Percentiles rank a stretch among this genome's conserved stretches.
These are phyloP conservation scores for Xanthia togata DNA, from an alignment of 2,888 invertebrate genomes.

Conservation along the genomic window DNA sequence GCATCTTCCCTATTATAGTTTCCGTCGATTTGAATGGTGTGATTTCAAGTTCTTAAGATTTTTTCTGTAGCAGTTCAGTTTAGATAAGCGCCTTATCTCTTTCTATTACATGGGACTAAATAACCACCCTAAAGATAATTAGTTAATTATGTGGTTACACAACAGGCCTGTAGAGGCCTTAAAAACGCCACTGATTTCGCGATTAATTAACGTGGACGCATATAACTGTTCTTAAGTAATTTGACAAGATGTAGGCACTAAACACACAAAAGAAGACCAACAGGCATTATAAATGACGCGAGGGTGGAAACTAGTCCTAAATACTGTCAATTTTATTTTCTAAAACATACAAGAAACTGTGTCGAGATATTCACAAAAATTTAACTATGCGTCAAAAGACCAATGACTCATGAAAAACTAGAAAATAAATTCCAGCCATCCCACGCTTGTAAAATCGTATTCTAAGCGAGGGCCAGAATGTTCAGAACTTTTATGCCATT, in stretches of 20 bases:
- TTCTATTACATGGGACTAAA: not conserved
- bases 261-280: not conserved
- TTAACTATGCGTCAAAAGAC: not conserved
- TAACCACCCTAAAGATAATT: not conserved
- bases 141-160: not conserved
- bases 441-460: slow-evolving; percentile 42
- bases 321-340: not conserved
- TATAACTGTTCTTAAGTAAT: not conserved
- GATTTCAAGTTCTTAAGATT: too few species aligned
- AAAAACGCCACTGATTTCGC: too few species aligned
- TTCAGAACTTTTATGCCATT: slow-evolving; percentile 54
- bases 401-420: slow-evolving; percentile 41
- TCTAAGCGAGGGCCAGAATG: slow-evolving; percentile 35
- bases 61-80: not conserved
- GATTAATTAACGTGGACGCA: not conserved
- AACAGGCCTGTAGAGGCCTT: not conserved
- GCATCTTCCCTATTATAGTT: too few species aligned
- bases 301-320: not conserved
- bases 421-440: slow-evolving; percentile 41
- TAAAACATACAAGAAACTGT: slow-evolving; percentile 1
- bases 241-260: too few species aligned
- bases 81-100: not conserved
- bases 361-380: not conserved
- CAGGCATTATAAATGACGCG: not conserved
- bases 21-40: too few species aligned